phyloP scores from a whole-genome alignment of 2,888 invertebrate species.

The Sturmia bella region DNA sequence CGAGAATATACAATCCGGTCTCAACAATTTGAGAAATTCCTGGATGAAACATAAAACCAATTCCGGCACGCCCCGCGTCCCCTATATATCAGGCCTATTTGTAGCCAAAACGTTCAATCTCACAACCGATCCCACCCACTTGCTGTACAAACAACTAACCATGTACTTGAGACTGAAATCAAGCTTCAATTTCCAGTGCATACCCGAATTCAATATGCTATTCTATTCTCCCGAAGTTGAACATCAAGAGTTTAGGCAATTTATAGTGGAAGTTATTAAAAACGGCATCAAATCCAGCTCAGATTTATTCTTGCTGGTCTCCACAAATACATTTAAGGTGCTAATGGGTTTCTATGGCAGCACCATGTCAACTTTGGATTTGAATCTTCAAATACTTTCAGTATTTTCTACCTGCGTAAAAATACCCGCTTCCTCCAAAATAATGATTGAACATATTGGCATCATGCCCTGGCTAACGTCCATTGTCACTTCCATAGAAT shows the following conservation, averaged over 20 bases:
- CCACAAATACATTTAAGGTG: slow-evolving; percentile 89
- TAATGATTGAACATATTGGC: slow-evolving; percentile 87
- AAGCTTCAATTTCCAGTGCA: slow-evolving; percentile 87
- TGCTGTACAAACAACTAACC: slow-evolving; percentile 90
- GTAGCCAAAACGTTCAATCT: slow-evolving; percentile 83
- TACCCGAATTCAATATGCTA: slow-evolving; percentile 94
- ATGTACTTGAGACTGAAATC: slow-evolving; percentile 90
- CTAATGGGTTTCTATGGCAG: slow-evolving; percentile 88
- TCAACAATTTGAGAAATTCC: slow-evolving; percentile 75
- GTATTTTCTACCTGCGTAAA: slow-evolving; percentile 85
- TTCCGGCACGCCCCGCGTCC: slow-evolving; percentile 79
- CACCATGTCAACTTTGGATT: slow-evolving; percentile 84
- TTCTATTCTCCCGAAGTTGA: slow-evolving; percentile 90
- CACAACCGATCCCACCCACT: slow-evolving; percentile 88
- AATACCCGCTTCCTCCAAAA: slow-evolving; percentile 85
- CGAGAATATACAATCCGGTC: slow-evolving; percentile 80
- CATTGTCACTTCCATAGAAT: slow-evolving; percentile 78
- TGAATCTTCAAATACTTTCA: slow-evolving; percentile 86
- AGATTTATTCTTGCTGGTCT: slow-evolving; percentile 89
- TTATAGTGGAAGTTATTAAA: slow-evolving; percentile 89
- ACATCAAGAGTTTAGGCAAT: slow-evolving; percentile 86
- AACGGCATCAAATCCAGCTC: slow-evolving; percentile 89
- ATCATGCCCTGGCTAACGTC: slow-evolving; percentile 87
- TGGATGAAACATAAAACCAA: slow-evolving; percentile 80
- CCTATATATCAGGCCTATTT: slow-evolving; percentile 79